Base-by-base conservation (phyloP, 2,113 vertebrate genomes). In the Orycteropus afer region DNA sequence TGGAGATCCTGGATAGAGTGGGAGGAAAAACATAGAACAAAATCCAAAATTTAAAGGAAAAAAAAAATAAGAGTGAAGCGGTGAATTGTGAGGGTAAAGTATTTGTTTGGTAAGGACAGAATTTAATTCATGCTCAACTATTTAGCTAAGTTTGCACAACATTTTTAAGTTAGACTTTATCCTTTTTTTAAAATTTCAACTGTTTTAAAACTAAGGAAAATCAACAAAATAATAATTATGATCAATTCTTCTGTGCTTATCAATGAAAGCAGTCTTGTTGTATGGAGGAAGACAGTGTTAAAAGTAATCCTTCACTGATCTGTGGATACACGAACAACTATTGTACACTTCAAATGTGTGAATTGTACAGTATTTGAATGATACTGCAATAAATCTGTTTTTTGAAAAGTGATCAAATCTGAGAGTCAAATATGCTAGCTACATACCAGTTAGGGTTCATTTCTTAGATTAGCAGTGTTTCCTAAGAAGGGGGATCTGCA, bases 161-260 rank as follows among this genome's bases (percentile, higher is more conserved):
- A 61, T 42, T 79, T 95, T 82, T 92, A 87, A 37, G 81, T 42
- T 23, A 32, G 90, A 83, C 85, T 42, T 18, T 78, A 53, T n/a
- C 13, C 11, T 95, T 42, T 15, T 47, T 89, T 80, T 27, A 63
- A 91, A 37, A 51, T 15, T 76, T 49, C 13, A 42, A 79, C 42
- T 69, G 49, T 53, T 96, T 90, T 86, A 37, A 23, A 86, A 63
- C 49, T 78, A 51, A 89, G 91, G 47, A 69, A 29, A 83, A 63
- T 53, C 53, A 86, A 25, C 13, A 27, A 83, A 91, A 10, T n/a
- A 51, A 63, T 53, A 76, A 27, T 65, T 14, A 71, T 67, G 29
- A 61, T 4, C 57, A 13, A 59, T 57, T 67, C 32, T 69, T 55
- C 3, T 10, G 23, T 37, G 25, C 32, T 85, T 92, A 42, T 65